Conservation (phyloP, 2,113 vertebrate species). For the Silurus meridionalis region DNA sequence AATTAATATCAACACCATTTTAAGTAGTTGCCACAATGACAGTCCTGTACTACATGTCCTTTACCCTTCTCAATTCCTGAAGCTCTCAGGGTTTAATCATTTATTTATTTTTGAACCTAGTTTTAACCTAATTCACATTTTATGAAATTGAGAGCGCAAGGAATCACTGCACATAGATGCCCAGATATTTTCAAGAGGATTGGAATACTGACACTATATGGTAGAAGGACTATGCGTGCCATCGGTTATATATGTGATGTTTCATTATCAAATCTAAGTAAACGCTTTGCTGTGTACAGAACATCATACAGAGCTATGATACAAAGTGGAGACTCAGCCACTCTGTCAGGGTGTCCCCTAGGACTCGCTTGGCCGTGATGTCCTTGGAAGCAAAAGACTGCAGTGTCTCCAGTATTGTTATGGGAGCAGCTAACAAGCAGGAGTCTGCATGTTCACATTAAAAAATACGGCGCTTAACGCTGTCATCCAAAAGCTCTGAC, state of each 20-base stretch:
- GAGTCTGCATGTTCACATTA: constrained; percentile 8
- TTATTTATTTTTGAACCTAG: background rate
- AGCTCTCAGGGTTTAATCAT: background rate
- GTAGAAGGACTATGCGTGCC: background rate
- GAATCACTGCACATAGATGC: background rate
- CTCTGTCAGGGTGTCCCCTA: constrained; percentile 7
- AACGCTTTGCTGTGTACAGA: background rate
- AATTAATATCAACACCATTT: background rate
- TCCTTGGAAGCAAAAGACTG: constrained; percentile 22
- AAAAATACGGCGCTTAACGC: background rate
- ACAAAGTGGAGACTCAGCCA: background rate
- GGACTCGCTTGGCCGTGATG: background rate
- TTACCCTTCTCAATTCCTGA: background rate
- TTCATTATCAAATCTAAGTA: constrained; percentile 8
- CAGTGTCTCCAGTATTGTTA: constrained; percentile 18
- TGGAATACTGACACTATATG: background rate
- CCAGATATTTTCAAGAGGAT: background rate
- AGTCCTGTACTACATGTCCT: background rate
- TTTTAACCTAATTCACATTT: background rate
- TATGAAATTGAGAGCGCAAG: background rate
- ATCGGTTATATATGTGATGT: background rate
- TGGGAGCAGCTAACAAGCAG: constrained; percentile 14
- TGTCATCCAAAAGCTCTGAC: constrained; percentile 1
- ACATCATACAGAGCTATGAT: background rate
- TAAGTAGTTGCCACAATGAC: background rate